A percentile compares a stretch with the other conserved stretches of the same genome.
These are phyloP conservation scores for Ommatoiulus sabulosus DNA, from an alignment of 2,888 invertebrate species.

Conservation along the genomic window DNA sequence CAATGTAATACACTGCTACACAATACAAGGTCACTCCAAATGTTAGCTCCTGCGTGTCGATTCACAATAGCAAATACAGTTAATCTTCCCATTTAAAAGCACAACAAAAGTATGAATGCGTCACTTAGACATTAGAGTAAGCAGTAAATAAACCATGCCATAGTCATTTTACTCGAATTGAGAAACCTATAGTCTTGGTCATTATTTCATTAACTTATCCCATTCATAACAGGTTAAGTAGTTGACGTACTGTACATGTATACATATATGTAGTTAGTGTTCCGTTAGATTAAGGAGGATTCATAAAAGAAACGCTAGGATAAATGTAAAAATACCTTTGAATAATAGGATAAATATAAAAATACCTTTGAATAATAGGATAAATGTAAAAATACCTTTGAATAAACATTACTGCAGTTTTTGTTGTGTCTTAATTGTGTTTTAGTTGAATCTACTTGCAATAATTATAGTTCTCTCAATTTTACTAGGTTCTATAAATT, in stretches of 20 bases:
- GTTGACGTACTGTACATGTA: background rate
- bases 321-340: too few species aligned
- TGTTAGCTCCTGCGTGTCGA: background rate
- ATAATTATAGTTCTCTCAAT: too few species aligned
- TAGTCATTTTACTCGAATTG: background rate
- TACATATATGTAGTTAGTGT: too few species aligned
- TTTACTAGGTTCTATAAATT: background rate
- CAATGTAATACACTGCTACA: conserved; percentile 36
- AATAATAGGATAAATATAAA: too few species aligned
- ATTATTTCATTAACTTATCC: background rate
- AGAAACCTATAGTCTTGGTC: background rate
- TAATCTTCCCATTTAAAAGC: conserved; percentile 46
- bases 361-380: background rate
- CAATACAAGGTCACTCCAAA: conserved; percentile 15
- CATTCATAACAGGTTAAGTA: background rate
- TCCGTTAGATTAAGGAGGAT: too few species aligned
- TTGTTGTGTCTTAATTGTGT: background rate
- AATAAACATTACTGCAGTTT: too few species aligned
- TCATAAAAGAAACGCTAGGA: too few species aligned
- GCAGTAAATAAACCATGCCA: conserved; percentile 2
- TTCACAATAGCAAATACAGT: conserved; percentile 10
- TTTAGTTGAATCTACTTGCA: too few species aligned
- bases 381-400: too few species aligned
- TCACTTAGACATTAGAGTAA: background rate
- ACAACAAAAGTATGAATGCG: background rate